phyloP scores from a whole-genome alignment of 2,113 vertebrate genomes.

The Sinocyclocheilus maitianheensis region DNA sequence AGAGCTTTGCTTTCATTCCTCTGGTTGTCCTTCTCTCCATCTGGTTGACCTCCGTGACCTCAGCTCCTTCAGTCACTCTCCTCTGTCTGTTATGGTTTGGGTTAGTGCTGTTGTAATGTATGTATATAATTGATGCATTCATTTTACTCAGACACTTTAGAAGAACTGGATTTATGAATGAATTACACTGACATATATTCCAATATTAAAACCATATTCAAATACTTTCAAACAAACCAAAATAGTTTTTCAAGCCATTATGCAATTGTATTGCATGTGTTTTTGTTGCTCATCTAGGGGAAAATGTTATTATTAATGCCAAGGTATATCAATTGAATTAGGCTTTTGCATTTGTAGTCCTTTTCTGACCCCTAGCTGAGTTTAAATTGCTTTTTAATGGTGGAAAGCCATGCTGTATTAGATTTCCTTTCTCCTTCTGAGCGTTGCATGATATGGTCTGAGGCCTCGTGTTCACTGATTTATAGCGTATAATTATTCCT shows the following conservation, averaged over 20 bases:
- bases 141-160: background rate
- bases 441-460: background rate
- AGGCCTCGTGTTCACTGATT: constrained; percentile 2
- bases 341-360: background rate
- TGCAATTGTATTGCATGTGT: background rate
- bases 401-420: background rate
- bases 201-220: background rate
- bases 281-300: background rate
- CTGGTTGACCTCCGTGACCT: background rate
- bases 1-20: background rate
- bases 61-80: background rate
- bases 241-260: background rate
- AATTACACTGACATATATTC: background rate
- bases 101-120: background rate
- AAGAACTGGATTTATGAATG: background rate
- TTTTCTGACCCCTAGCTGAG: constrained; percentile 3
- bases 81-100: background rate
- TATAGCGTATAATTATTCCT: background rate
- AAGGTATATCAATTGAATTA: background rate
- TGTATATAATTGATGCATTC: background rate
- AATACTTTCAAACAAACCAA: background rate
- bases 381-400: background rate
- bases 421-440: background rate
- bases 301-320: background rate
- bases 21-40: background rate